phyloP scores from a whole-genome alignment of 2,797 vertebrate species.

The Macroramphosus scolopax region DNA sequence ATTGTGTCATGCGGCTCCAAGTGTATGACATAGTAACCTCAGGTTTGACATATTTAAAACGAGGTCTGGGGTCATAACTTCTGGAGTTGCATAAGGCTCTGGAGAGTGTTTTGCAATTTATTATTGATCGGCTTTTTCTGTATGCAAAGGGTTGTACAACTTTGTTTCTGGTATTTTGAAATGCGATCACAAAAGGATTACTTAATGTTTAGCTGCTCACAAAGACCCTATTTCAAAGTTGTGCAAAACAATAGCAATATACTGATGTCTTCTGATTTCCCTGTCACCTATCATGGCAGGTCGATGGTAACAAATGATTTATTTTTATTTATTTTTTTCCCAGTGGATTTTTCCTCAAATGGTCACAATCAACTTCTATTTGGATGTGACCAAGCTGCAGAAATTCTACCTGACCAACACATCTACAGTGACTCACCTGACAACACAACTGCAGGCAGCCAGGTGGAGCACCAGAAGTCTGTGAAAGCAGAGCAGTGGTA shows the following conservation, averaged over 20 bases:
- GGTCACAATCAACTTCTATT: constrained; percentile 74
- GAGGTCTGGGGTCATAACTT: constrained; percentile 33
- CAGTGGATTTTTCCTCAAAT: constrained; percentile 82
- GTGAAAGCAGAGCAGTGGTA: constrained; percentile 86
- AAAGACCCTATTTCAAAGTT: neutral
- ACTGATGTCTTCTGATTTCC: neutral
- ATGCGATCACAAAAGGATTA: neutral
- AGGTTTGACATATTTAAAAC: constrained; percentile 48
- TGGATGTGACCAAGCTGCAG: constrained; percentile 73
- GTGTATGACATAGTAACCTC: constrained; percentile 11
- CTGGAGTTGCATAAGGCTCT: constrained; percentile 27
- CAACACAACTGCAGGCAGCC: constrained; percentile 83
- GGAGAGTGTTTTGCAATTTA: constrained; percentile 35
- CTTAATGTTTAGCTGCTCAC: neutral
- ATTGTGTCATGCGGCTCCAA: constrained; percentile 35
- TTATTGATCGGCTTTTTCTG: constrained; percentile 12
- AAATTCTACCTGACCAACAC: constrained; percentile 75
- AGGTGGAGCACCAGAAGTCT: constrained; percentile 87
- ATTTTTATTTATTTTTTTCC: constrained; percentile 70
- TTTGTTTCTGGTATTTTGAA: constrained; percentile 15
- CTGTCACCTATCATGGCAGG: neutral
- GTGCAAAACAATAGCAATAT: constrained; percentile 61
- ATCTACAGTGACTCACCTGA: constrained; percentile 85
- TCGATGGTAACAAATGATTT: constrained; percentile 12
- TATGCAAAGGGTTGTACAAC: neutral